Percentiles rank a stretch among this genome's conserved stretches.
These are phyloP conservation scores for Anser brachyrhynchus DNA, from an alignment of 2,113 vertebrate genomes.

Conservation along the genomic window DNA sequence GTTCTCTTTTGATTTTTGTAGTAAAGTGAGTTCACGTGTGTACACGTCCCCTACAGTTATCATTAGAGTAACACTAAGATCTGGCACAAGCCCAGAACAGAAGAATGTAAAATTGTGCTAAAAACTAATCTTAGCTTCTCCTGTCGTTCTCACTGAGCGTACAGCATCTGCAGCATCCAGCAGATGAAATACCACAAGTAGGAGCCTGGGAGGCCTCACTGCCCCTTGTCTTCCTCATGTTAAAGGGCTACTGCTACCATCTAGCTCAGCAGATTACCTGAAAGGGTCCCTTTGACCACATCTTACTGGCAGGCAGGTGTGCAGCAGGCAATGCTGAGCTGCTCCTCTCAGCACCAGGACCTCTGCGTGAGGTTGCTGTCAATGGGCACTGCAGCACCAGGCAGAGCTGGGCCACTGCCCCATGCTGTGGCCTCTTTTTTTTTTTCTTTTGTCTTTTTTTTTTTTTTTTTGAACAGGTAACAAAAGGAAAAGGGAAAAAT, in stretches of 20 bases:
- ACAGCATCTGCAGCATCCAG: not conserved
- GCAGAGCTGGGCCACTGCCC: not conserved
- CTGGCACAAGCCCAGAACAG: not conserved
- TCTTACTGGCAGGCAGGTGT: too few species aligned
- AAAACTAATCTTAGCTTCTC: not conserved
- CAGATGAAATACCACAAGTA: not conserved
- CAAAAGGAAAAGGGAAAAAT: not conserved
- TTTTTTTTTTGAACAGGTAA: not conserved
- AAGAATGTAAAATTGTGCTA: not conserved
- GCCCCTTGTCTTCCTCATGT: not conserved
- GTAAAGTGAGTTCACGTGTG: not conserved
- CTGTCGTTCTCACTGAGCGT: not conserved
- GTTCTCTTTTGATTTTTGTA: not conserved
- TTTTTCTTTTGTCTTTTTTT: not conserved
- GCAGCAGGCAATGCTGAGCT: fast-evolving
- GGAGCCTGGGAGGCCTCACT: not conserved
- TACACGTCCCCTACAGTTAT: not conserved
- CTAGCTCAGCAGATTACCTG: not conserved
- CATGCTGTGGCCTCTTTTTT: too few species aligned
- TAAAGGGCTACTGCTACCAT: not conserved
- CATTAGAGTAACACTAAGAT: not conserved
- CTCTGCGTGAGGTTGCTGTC: not conserved
- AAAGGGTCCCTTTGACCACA: fast-evolving
- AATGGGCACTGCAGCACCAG: fast-evolving
- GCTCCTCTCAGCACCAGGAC: not conserved